Percentiles rank a stretch among this genome's conserved stretches.
phyloP scores from a whole-genome alignment of 2,888 invertebrate species.

The Diplolepis rosae region DNA sequence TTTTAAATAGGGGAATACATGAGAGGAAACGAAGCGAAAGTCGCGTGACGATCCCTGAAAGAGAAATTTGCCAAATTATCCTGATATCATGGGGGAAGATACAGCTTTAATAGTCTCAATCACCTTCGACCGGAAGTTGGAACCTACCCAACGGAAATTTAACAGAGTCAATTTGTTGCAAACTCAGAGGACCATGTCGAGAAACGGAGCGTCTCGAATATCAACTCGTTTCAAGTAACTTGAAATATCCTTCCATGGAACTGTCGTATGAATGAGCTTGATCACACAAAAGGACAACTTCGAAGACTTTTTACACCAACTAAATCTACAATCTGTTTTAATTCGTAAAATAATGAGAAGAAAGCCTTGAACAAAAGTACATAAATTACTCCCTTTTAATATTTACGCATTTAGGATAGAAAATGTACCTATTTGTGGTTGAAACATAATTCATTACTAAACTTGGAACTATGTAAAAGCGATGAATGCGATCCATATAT shows the following conservation, averaged over 20 bases:
- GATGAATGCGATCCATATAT: neutral
- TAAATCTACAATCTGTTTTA: neutral
- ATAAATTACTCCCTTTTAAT: no score
- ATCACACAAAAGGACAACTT: neutral
- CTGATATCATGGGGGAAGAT: neutral
- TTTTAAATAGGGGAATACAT: no score
- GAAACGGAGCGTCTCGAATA: slow-evolving; percentile 44
- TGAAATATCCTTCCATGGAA: neutral
- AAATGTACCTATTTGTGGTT: no score
- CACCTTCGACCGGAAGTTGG: slow-evolving; percentile 37
- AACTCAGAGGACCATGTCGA: slow-evolving; percentile 49
- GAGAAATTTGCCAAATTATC: neutral
- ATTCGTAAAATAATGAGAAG: neutral
- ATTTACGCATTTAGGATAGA: no score
- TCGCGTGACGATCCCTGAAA: no score
- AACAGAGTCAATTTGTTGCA: slow-evolving; percentile 47
- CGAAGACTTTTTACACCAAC: neutral
- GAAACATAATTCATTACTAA: slow-evolving; percentile 14
- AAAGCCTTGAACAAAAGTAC: neutral
- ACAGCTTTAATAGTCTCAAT: neutral
- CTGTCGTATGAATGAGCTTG: neutral
- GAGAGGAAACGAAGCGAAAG: no score
- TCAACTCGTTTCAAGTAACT: slow-evolving; percentile 28
- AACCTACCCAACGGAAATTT: slow-evolving; percentile 48
- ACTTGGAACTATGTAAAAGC: neutral